Evolutionary conservation across 2,113 vertebrate genomes (phyloP).

Genomic region (Lepus americanus): DNA sequence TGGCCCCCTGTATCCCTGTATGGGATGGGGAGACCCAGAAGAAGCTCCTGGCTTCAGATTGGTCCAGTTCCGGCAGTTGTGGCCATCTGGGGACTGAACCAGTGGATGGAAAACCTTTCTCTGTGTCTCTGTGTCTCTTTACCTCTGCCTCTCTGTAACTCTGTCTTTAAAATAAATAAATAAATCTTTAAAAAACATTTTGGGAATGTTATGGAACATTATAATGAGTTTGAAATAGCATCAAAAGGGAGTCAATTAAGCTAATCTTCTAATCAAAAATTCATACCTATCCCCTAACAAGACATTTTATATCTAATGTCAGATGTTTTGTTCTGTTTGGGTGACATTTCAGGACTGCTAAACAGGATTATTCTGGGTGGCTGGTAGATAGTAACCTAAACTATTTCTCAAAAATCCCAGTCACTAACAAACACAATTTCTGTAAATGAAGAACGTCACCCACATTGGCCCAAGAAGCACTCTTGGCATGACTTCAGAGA

Average conservation of each 20-base stretch:
- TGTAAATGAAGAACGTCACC: not conserved
- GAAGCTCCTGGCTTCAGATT: too few relatives aligned
- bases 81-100: too few relatives aligned
- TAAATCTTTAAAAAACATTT: not conserved
- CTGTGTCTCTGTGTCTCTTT: too few relatives aligned
- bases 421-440: slow-evolving; percentile 9
- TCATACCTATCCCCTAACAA: not conserved
- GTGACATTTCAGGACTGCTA: not conserved
- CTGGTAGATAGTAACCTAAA: slow-evolving; percentile 6
- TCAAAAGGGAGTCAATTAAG: not conserved
- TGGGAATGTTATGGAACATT: slow-evolving; percentile 47
- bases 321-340: not conserved
- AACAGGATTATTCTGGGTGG: not conserved
- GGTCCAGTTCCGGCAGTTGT: too few relatives aligned
- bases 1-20: too few relatives aligned
- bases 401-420: slow-evolving; percentile 51
- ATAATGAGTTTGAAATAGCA: slow-evolving; percentile 8
- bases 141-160: too few relatives aligned
- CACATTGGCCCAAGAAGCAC: not conserved
- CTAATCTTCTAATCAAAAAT: slow-evolving; percentile 26
- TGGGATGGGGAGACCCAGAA: too few relatives aligned
- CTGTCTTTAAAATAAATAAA: too few relatives aligned
- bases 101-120: too few relatives aligned
- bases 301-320: not conserved
- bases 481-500: not conserved